These are phyloP conservation scores for Atlantisia rogersi DNA, from an alignment of 2,113 vertebrate species.

Conservation along the genomic window DNA sequence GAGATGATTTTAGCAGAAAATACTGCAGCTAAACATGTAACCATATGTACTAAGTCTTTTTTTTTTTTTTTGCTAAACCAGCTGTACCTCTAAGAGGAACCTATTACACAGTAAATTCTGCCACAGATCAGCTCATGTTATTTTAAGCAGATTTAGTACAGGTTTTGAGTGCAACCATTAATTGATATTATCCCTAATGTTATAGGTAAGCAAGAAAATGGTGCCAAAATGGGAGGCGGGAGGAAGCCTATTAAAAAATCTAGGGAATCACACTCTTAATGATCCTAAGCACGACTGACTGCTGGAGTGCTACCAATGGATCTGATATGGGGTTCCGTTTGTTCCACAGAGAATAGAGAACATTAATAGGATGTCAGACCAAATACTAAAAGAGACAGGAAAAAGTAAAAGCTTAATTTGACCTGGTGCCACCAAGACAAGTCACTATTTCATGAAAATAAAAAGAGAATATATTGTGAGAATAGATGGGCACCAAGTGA, in stretches of 20 bases:
- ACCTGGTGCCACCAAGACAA: not conserved
- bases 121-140: not conserved
- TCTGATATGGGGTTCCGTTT: not conserved
- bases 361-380: not conserved
- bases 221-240: not conserved
- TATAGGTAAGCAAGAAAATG: not conserved
- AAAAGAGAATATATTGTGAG: not conserved
- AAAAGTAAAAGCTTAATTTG: not conserved
- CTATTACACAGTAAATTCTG: not conserved
- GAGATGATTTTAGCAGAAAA: constrained; percentile 7
- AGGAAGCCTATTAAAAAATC: not conserved
- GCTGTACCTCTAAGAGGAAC: not conserved
- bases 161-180: not conserved
- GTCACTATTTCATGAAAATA: not conserved
- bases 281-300: not conserved
- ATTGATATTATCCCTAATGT: not conserved
- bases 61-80: not conserved
- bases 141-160: not conserved
- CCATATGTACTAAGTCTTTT: not conserved
- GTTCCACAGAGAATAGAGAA: not conserved
- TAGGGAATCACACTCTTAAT: not conserved
- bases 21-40: not conserved
- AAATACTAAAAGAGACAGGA: not conserved
- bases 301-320: not conserved
- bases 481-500: not conserved